Evolutionary conservation across 1,140 invertebrate genomes (phyloP).

Genomic region (Drosophila setifemur): DNA sequence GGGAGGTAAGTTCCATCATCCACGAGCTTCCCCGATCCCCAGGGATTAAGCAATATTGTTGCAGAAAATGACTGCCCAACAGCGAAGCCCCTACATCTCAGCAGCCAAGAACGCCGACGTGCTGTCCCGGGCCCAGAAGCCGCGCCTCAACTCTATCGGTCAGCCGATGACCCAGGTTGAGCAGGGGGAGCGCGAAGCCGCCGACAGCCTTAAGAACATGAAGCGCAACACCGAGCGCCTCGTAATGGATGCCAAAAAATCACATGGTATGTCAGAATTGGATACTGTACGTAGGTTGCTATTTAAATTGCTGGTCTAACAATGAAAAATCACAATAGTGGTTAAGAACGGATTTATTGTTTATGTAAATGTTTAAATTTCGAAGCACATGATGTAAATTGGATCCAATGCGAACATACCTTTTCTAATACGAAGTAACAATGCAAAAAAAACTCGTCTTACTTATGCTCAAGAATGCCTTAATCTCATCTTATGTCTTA

Average conservation of each 20-base stretch:
- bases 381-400: too few relatives aligned
- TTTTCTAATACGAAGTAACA: too few relatives aligned
- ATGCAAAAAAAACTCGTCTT: too few relatives aligned
- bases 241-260: conserved; percentile 23
- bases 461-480: too few relatives aligned
- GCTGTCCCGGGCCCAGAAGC: not conserved
- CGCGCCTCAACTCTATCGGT: conserved; percentile 48
- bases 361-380: too few relatives aligned
- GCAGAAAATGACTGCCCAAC: conserved; percentile 39
- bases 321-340: too few relatives aligned
- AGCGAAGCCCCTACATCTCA: conserved; percentile 40
- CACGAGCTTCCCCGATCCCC: not conserved
- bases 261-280: conserved; percentile 32
- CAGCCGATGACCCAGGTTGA: conserved; percentile 25
- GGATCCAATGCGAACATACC: too few relatives aligned
- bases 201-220: conserved; percentile 20
- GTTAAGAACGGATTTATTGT: too few relatives aligned
- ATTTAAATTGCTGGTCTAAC: too few relatives aligned
- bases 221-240: conserved; percentile 59
- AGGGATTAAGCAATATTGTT: not conserved
- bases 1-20: conserved; percentile 21
- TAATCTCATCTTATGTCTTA: too few relatives aligned
- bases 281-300: too few relatives aligned
- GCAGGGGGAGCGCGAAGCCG: conserved; percentile 12
- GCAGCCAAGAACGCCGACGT: conserved; percentile 35